Conservation (phyloP, 1,140 invertebrate species). For the Tribolium castaneum region DNA sequence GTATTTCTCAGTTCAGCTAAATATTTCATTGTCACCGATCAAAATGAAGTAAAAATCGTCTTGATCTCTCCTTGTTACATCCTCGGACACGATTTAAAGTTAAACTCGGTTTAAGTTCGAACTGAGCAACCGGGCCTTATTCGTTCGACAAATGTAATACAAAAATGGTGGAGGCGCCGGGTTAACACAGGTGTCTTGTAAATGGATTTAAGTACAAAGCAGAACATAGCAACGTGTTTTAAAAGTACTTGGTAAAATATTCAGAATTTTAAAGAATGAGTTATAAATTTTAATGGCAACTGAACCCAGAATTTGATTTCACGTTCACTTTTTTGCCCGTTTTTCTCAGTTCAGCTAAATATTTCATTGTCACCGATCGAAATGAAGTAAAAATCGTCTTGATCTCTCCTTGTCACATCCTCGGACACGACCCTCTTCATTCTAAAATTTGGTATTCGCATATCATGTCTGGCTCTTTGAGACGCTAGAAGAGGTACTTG, state of each 20-base stretch:
- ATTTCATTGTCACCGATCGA: neutral
- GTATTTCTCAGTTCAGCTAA: neutral
- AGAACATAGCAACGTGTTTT: no score
- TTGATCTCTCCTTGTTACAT: neutral
- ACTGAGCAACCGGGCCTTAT: no score
- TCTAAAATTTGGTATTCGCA: conserved; percentile 14
- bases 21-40: neutral
- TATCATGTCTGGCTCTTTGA: neutral
- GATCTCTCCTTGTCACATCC: neutral
- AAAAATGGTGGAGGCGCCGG: no score
- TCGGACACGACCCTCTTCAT: neutral
- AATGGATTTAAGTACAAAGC: no score
- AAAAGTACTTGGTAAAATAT: no score
- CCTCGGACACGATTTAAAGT: neutral
- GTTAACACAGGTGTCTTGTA: no score
- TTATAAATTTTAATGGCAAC: no score
- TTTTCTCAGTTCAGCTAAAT: neutral
- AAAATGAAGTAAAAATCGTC: neutral
- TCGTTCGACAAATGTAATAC: no score
- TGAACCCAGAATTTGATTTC: no score
- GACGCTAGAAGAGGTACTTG: conserved; percentile 4
- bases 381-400: neutral
- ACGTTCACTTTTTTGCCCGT: no score
- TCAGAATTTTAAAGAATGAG: no score
- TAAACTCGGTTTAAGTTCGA: no score